These are phyloP conservation scores for Catalaphyllia jardinei DNA, from an alignment of 64 coral and sea anemone species.

Conservation along the genomic window DNA sequence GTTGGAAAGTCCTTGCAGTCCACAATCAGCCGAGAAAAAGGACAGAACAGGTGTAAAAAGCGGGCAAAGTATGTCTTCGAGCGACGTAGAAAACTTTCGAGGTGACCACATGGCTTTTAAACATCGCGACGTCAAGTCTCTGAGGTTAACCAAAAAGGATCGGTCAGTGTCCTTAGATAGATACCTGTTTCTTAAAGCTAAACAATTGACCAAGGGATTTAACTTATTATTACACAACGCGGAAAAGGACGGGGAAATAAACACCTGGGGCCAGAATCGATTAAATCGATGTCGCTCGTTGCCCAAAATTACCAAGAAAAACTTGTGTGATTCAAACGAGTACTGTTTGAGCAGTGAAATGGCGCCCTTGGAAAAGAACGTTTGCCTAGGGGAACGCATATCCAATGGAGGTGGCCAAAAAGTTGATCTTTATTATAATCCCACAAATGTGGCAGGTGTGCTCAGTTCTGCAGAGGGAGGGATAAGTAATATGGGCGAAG, in stretches of 20 bases:
- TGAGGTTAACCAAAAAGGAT: neutral
- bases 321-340: neutral
- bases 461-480: neutral
- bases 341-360: neutral
- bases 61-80: conserved; percentile 1
- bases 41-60: neutral
- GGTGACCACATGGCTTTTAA: neutral
- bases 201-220: conserved; percentile 6
- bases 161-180: conserved; percentile 31
- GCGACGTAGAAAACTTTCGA: neutral
- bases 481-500: neutral
- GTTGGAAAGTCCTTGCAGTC: conserved; percentile 12
- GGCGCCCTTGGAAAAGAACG: neutral
- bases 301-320: conserved; percentile 13
- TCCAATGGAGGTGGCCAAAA: no score
- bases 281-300: conserved; percentile 26
- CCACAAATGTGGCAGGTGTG: neutral
- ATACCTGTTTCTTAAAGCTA: conserved; percentile 13
- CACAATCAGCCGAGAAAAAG: neutral
- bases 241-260: neutral
- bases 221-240: neutral
- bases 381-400: neutral
- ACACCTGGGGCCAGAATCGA: neutral
- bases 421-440: neutral
- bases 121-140: neutral